phyloP scores from a whole-genome alignment of 2,113 vertebrate species.

The Picathartes gymnocephalus region DNA sequence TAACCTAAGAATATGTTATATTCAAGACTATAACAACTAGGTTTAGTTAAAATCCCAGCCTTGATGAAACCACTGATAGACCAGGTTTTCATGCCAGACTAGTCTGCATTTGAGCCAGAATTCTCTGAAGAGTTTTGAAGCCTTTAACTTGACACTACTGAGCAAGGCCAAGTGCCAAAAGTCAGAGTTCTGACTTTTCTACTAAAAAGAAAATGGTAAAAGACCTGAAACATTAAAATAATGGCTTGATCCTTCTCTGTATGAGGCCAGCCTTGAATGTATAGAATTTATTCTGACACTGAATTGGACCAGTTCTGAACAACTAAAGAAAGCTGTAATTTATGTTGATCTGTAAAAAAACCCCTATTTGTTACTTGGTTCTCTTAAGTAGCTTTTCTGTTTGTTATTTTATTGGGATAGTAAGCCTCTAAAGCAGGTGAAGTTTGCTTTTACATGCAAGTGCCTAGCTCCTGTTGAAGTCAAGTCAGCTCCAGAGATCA shows the following conservation, averaged over 20 bases:
- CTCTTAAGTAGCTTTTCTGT: background rate
- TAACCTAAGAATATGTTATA: background rate
- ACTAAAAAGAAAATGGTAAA: background rate
- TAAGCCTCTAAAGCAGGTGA: background rate
- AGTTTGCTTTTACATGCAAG: background rate
- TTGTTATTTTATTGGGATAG: background rate
- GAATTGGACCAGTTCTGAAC: background rate
- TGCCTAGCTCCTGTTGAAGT: background rate
- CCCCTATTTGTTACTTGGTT: background rate
- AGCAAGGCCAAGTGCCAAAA: background rate
- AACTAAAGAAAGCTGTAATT: background rate
- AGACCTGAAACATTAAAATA: background rate
- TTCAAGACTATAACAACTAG: background rate
- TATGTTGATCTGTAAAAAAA: background rate
- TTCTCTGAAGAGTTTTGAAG: background rate
- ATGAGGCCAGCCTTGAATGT: background rate
- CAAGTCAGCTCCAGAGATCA: background rate
- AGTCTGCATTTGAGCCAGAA: background rate
- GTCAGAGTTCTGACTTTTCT: background rate
- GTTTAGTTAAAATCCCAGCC: background rate
- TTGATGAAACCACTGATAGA: background rate
- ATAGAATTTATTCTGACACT: background rate
- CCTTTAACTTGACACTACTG: background rate
- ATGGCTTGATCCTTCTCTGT: background rate
- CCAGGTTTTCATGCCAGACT: background rate